phyloP scores from a whole-genome alignment of 2,113 vertebrate species.

The Sceloporus undulatus region DNA sequence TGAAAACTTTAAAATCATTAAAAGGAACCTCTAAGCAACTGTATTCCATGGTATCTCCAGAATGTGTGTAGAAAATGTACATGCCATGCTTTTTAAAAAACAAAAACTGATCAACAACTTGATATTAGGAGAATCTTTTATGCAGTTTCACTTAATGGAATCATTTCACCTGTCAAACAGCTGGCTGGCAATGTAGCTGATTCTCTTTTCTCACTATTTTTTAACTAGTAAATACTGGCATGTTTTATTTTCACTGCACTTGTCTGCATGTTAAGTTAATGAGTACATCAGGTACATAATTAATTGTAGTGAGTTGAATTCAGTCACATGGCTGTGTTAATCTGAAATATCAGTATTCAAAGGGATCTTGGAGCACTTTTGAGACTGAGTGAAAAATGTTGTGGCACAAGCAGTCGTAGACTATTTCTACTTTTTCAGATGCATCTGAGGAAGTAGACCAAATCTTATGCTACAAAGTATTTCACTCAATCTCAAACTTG shows the following conservation, averaged over 20 bases:
- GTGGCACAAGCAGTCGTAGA: too few relatives aligned
- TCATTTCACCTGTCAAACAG: too few relatives aligned
- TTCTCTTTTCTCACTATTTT: neutral
- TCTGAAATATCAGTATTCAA: too few relatives aligned
- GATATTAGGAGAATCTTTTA: neutral
- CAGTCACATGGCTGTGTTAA: too few relatives aligned
- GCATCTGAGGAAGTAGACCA: too few relatives aligned
- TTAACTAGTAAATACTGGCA: neutral
- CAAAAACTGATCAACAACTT: neutral
- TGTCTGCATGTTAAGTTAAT: neutral
- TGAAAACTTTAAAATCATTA: neutral
- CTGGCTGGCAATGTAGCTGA: neutral
- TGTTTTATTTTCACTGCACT: neutral
- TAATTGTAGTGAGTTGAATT: neutral
- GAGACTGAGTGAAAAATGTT: too few relatives aligned
- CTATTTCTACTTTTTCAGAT: too few relatives aligned
- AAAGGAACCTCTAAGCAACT: neutral
- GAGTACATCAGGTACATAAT: neutral
- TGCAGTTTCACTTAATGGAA: neutral
- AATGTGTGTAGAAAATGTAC: constrained; percentile 12
- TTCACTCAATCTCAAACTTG: too few relatives aligned
- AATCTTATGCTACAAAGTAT: too few relatives aligned
- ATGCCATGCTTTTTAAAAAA: neutral
- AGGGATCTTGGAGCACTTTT: too few relatives aligned
- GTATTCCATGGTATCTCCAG: constrained; percentile 17